Base-by-base conservation (phyloP, 1,140 invertebrate genomes). In the Heterodera carotae region DNA sequence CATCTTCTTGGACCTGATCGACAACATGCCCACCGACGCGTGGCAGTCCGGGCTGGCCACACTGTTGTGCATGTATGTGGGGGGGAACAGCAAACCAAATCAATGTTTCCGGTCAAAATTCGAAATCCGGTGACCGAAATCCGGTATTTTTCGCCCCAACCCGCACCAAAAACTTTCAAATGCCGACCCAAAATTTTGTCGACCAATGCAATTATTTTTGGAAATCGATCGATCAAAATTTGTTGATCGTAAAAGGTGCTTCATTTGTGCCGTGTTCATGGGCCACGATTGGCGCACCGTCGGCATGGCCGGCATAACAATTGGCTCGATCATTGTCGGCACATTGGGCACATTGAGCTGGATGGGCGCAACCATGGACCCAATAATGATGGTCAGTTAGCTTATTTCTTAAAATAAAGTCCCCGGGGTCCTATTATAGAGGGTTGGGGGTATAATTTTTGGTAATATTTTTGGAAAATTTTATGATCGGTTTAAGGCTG, bases 11-110 rank as follows among this genome's bases (percentile, higher is more conserved):
- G 85, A 87, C 73, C 89, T 90, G 68, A 89, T 89, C 75, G 88
- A 89, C n/a, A 83, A 83, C 34, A 88, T 90, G 68, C 80, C 89
- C 25, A 84, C 85, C 4, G 88, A 89, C 75, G 88, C 88, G 8
- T 81, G 89, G 64, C 88, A 89, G 69, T 87, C 85, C 6, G 78
- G 75, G 33, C 43, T 86, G 10, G 86, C 83, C 48, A 86, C 86
- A 27, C 66, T 86, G 6, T 53, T 79, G 48, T 88, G 86, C 70
- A 88, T 89, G 82, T 84, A 29, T 4, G 62, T 62, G 27, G n/a
- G n/a, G n/a, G n/a, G n/a, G n/a, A n/a, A n/a, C n/a, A n/a, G n/a
- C n/a, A n/a, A n/a, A n/a, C n/a, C n/a, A n/a, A n/a, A n/a, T 62
- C 1, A 1, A 62, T 8, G 2, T 62, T 62, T 62, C 29, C 29